Percentiles rank a stretch among this genome's conserved stretches.
phyloP scores from a whole-genome alignment of 2,113 vertebrate genomes.

The Heterocephalus glaber region DNA sequence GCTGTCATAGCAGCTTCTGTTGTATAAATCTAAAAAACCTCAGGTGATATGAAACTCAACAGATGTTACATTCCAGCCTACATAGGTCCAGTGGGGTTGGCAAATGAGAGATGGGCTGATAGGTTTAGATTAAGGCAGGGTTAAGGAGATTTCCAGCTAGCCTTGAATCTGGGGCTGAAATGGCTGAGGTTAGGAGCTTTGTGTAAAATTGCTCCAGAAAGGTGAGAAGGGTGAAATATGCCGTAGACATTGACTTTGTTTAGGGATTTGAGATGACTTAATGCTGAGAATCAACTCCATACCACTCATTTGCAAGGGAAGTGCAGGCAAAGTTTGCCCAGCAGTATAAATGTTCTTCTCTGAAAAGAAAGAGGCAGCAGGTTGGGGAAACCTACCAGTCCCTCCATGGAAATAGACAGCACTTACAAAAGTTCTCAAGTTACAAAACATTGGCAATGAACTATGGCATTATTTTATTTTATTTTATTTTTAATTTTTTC shows the following conservation, averaged over 20 bases:
- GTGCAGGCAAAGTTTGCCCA: neutral
- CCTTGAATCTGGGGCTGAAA: neutral
- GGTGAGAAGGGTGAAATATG: neutral
- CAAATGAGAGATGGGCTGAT: neutral
- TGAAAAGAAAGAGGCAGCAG: neutral
- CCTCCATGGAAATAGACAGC: neutral
- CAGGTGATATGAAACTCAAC: neutral
- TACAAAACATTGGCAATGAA: neutral
- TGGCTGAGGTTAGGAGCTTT: neutral
- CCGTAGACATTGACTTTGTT: neutral
- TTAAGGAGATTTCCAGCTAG: neutral
- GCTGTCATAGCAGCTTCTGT: neutral
- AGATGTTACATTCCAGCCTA: neutral
- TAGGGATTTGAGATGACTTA: neutral
- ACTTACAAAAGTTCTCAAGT: neutral
- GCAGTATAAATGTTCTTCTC: neutral
- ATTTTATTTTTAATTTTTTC: no score
- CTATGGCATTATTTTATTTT: neutral
- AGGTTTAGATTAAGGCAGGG: neutral
- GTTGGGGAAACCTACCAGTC: neutral
- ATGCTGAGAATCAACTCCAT: neutral
- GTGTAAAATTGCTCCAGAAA: neutral
- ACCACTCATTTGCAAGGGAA: neutral
- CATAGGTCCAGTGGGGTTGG: neutral
- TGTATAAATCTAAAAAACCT: neutral